phyloP scores from a whole-genome alignment of 1,140 invertebrate species.

The Zophobas morio region DNA sequence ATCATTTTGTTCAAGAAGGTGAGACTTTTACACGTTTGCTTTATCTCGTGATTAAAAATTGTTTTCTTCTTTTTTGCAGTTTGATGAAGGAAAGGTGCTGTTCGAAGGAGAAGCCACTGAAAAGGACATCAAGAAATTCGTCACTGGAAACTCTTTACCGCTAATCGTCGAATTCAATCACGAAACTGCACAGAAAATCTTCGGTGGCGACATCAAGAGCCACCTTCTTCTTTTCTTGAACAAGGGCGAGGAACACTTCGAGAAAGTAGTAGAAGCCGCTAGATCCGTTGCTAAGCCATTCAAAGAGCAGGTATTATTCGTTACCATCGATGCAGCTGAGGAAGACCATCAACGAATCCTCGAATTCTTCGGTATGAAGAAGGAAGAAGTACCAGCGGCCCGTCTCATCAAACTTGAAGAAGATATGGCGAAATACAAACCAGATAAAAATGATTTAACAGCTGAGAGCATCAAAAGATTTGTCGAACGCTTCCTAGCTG shows the following conservation, averaged over 20 bases:
- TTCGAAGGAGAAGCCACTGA: slow-evolving; percentile 82
- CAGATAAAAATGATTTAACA: slow-evolving; percentile 82
- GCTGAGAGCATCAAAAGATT: slow-evolving; percentile 87
- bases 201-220: slow-evolving; percentile 97
- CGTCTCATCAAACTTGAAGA: slow-evolving; percentile 95
- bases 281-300: slow-evolving; percentile 89
- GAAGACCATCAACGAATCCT: slow-evolving; percentile 97
- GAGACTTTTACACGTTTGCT: slow-evolving; percentile 55
- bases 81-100: slow-evolving; percentile 92
- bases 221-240: slow-evolving; percentile 96
- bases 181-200: slow-evolving; percentile 97
- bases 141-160: slow-evolving; percentile 89
- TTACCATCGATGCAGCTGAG: slow-evolving; percentile 95
- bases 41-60: background rate
- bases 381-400: slow-evolving; percentile 91
- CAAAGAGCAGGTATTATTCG: slow-evolving; percentile 94
- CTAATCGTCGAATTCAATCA: slow-evolving; percentile 98
- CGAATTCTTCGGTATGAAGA: slow-evolving; percentile 99
- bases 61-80: slow-evolving; percentile 72
- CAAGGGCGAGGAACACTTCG: slow-evolving; percentile 88
- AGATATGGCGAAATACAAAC: slow-evolving; percentile 99
- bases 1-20: slow-evolving; percentile 94
- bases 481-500: slow-evolving; percentile 89
- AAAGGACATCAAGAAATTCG: slow-evolving; percentile 86
- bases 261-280: slow-evolving; percentile 80